Conservation (phyloP, 2,113 vertebrate genomes). For the Zootoca vivipara region DNA sequence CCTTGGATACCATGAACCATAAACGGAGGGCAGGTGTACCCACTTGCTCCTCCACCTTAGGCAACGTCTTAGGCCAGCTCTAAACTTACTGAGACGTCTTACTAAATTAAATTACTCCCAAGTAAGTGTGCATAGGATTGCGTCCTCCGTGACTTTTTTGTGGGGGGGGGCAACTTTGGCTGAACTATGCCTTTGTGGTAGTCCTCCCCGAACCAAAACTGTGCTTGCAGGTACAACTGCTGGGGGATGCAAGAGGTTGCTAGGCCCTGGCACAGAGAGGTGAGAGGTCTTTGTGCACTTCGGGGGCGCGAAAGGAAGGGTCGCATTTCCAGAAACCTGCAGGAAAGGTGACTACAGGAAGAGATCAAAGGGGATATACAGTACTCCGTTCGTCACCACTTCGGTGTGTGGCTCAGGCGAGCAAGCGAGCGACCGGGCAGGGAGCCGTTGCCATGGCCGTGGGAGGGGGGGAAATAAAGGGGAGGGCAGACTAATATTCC, state of each 20-base stretch:
- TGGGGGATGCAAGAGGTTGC: too few relatives aligned
- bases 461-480: neutral
- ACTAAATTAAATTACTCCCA: too few relatives aligned
- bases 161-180: neutral
- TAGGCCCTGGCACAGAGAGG: neutral
- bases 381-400: fast-evolving
- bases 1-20: too few relatives aligned
- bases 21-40: neutral
- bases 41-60: neutral
- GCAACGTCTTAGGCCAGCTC: neutral
- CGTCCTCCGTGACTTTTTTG: too few relatives aligned
- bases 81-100: too few relatives aligned
- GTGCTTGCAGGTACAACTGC: neutral
- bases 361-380: neutral
- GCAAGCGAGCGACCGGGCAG: neutral
- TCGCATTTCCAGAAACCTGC: neutral
- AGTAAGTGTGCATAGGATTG: too few relatives aligned
- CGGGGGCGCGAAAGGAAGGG: too few relatives aligned
- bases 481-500: neutral
- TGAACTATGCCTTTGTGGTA: neutral
- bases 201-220: neutral
- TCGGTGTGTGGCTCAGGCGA: neutral
- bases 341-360: neutral
- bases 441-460: neutral
- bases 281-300: too few relatives aligned